Conservation (phyloP, 2,113 vertebrate species). For the Tachycineta bicolor region DNA sequence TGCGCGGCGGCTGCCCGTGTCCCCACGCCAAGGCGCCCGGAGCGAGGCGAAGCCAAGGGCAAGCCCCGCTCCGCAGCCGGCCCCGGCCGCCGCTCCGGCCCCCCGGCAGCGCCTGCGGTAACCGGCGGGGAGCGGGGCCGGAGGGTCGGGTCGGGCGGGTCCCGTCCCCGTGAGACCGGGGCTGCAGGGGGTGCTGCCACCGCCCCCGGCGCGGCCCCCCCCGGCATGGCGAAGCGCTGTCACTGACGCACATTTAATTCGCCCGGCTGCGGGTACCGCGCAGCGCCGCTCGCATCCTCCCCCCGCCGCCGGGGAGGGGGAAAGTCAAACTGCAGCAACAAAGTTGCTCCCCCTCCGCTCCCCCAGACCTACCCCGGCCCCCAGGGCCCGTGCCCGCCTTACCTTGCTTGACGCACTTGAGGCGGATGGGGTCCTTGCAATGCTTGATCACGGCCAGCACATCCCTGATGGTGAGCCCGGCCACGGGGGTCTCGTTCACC, state of each 20-base stretch:
- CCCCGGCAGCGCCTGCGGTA: background rate
- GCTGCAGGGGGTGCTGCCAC: background rate
- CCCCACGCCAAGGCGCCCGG: background rate
- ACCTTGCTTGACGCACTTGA: slow-evolving; percentile 98
- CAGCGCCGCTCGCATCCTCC: slow-evolving; percentile 9
- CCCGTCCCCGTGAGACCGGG: background rate
- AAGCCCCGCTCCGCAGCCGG: background rate
- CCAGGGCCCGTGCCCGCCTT: slow-evolving; percentile 18
- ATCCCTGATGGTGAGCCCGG: slow-evolving; percentile 93
- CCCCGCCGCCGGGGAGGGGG: background rate
- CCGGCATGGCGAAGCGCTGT: slow-evolving; percentile 11
- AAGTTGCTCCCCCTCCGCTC: slow-evolving; percentile 59
- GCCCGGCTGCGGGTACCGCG: slow-evolving; percentile 31
- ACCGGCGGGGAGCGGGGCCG: background rate
- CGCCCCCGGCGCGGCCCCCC: background rate
- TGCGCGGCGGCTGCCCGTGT: background rate
- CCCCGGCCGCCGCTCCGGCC: background rate
- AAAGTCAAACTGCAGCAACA: slow-evolving; percentile 59
- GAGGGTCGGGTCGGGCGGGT: background rate
- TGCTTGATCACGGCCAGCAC: slow-evolving; percentile 93
- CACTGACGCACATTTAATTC: slow-evolving; percentile 77
- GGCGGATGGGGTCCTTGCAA: slow-evolving; percentile 93
- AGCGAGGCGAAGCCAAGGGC: background rate
- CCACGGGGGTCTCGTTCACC: slow-evolving; percentile 96
- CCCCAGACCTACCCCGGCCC: background rate